phyloP scores from a whole-genome alignment of 2,888 invertebrate genomes.

The Chirona hameri region DNA sequence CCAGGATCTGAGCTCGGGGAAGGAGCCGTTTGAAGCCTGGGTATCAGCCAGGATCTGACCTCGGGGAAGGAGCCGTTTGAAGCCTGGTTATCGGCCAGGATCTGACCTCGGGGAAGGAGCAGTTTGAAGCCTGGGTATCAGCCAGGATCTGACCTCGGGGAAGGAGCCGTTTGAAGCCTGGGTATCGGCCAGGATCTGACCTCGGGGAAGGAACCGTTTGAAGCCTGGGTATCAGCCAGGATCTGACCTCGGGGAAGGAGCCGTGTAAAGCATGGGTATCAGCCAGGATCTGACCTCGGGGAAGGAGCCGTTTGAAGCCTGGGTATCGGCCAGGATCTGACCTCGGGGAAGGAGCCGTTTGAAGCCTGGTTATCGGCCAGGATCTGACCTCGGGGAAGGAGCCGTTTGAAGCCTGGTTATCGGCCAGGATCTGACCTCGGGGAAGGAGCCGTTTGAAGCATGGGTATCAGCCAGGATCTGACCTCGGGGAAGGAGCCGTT shows the following conservation, averaged over 20 bases:
- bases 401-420: constrained; percentile 68
- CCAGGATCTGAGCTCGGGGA: constrained; percentile 69
- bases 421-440: constrained; percentile 63
- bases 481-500: constrained; percentile 67
- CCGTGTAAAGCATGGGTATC: constrained; percentile 68
- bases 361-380: constrained; percentile 64
- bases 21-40: constrained; percentile 71
- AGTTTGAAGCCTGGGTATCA: constrained; percentile 65
- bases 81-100: constrained; percentile 69
- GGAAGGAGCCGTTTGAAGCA: constrained; percentile 69
- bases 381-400: constrained; percentile 67
- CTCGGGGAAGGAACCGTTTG: constrained; percentile 68
- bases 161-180: constrained; percentile 75
- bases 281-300: constrained; percentile 63
- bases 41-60: constrained; percentile 65
- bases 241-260: constrained; percentile 64
- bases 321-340: constrained; percentile 69
- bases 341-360: constrained; percentile 67
- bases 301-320: constrained; percentile 72
- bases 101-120: constrained; percentile 64
- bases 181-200: constrained; percentile 65
- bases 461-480: constrained; percentile 73
- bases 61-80: constrained; percentile 68
- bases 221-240: constrained; percentile 66
- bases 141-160: constrained; percentile 64